Evolutionary conservation across 1,140 invertebrate species (phyloP), one percentile per base, ranked within the genome.

Genomic region (Mercenaria mercenaria): DNA sequence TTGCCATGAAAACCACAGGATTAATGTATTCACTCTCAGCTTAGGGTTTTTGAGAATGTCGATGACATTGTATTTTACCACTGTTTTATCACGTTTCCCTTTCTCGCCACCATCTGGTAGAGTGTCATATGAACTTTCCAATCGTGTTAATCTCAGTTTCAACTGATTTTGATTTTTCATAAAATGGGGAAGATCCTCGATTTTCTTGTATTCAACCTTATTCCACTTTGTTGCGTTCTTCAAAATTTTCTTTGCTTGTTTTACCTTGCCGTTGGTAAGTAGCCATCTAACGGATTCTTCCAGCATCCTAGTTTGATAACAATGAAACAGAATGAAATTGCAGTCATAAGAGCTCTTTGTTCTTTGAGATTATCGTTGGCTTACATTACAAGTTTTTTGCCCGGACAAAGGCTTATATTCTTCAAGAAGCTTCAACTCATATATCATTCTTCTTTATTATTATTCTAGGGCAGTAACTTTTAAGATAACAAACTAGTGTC

Each of bases 201-300:
- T 89, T n/a, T 79, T 26, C 10, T 90, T 69, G 18, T 77, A 91
- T 43, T 90, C 37, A 4, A 81, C 67, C 37, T 92, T 89, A 69
- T 95, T 94, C 61, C 80, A 85, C 79, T 89, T 92, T 10, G 91
- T 90, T 18, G 91, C 91, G 81, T 91, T 92, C 59, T 64, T 50
- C 11, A 94, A 50, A 13, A 93, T 82, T 87, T 77, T 64, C 79
- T 93, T 82, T 47, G 92, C 91, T 77, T 92, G 83, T 67, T 91
- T 85, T 34, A 79, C 61, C 52, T 79, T 91, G 0, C 89, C 90
- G 47, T 93, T 93, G n/a, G 91, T 89, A 20, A 93, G 39, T n/a
- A 95, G 77, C 94, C 93, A 95, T 18, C 92, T 87, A 15, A 94
- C 43, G 29, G 91, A 93, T 85, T 95, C 93, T 2, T 93, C 91